Evolutionary conservation across 2,113 vertebrate genomes (phyloP).

Genomic region (Ceyx margarethae): DNA sequence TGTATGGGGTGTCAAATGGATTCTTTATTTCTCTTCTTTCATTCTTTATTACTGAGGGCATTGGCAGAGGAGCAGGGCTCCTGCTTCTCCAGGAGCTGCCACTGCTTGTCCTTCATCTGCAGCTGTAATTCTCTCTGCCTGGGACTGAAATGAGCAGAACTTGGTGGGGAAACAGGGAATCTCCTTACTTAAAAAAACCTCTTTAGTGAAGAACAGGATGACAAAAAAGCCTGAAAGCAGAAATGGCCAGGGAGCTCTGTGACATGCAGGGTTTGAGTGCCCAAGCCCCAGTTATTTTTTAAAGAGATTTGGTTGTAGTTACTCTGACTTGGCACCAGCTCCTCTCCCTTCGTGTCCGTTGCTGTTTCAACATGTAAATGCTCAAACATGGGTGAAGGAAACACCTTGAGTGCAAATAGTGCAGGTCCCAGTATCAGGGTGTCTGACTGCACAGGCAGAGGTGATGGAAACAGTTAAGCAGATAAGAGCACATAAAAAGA

Average conservation of each 20-base stretch:
- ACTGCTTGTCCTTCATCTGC: neutral
- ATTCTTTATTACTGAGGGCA: neutral
- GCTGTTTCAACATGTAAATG: neutral
- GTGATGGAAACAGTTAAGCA: neutral
- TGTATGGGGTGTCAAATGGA: neutral
- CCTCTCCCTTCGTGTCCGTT: neutral
- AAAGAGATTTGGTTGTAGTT: neutral
- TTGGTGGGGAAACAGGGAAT: neutral
- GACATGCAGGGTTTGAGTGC: neutral
- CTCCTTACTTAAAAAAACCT: neutral
- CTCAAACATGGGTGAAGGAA: neutral
- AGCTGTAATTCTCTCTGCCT: neutral
- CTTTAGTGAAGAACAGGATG: neutral
- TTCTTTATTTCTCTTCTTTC: constrained; percentile 29
- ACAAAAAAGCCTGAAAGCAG: neutral
- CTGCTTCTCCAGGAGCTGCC: neutral
- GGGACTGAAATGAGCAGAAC: neutral
- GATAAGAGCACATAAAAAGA: neutral
- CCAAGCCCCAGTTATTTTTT: neutral
- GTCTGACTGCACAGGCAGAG: neutral
- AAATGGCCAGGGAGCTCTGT: neutral
- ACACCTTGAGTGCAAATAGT: neutral
- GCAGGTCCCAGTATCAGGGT: neutral
- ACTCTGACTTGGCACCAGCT: neutral
- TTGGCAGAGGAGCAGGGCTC: neutral